phyloP scores from a whole-genome alignment of 2,113 vertebrate genomes.

The Cacatua alba region DNA sequence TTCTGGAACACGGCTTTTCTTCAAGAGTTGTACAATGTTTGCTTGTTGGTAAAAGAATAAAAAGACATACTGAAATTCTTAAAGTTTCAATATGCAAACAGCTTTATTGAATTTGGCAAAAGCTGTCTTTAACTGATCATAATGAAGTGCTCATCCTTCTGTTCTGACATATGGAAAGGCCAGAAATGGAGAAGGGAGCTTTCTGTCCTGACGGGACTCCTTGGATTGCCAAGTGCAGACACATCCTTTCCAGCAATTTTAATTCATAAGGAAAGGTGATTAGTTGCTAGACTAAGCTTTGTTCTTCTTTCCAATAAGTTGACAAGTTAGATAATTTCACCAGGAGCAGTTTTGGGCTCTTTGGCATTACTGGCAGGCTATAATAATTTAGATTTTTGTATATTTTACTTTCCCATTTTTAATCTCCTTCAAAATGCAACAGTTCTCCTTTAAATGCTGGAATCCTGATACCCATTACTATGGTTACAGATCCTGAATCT shows the following conservation, averaged over 20 bases:
- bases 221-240: background rate
- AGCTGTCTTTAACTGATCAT: background rate
- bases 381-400: background rate
- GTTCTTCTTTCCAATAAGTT: background rate
- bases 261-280: background rate
- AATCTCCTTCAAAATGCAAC: background rate
- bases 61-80: background rate
- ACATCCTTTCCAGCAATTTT: background rate
- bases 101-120: constrained; percentile 14
- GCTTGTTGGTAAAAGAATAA: background rate
- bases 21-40: constrained; percentile 14
- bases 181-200: background rate
- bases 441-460: background rate
- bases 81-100: constrained; percentile 15
- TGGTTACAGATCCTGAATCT: constrained; percentile 8
- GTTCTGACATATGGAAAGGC: background rate
- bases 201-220: background rate
- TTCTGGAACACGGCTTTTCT: background rate
- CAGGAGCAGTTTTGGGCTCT: background rate
- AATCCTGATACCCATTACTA: background rate
- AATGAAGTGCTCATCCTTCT: background rate
- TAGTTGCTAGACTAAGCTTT: background rate
- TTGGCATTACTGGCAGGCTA: background rate
- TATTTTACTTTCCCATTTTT: background rate
- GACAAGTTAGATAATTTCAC: background rate